A percentile compares a stretch with the other conserved stretches of the same genome.
phyloP scores from a whole-genome alignment of 2,797 vertebrate species.

The Podarcis siculus region DNA sequence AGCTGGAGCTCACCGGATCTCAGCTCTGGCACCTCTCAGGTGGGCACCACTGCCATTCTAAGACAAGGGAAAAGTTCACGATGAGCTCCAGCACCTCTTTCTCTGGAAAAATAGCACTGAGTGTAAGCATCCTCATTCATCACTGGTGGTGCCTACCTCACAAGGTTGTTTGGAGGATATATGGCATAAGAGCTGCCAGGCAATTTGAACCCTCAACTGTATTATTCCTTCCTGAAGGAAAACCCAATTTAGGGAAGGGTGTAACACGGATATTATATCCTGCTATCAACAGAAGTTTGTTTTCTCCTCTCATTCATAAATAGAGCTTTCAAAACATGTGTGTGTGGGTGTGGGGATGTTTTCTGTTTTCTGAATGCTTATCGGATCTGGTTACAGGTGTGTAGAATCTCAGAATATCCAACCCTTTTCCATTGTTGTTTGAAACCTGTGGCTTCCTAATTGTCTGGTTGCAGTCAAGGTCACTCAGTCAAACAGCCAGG shows the following conservation, averaged over 20 bases:
- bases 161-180: neutral
- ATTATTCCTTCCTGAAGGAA: neutral
- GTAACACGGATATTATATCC: neutral
- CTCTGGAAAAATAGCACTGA: neutral
- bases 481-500: neutral
- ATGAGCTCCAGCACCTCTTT: too few species aligned
- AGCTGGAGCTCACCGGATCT: too few species aligned
- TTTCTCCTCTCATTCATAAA: neutral
- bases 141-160: neutral
- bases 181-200: neutral
- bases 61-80: too few species aligned
- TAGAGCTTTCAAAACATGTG: neutral
- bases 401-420: accelerated
- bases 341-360: accelerated
- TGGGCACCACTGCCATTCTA: too few species aligned
- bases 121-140: neutral
- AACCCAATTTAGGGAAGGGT: neutral
- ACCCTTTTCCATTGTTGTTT: neutral
- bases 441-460: neutral
- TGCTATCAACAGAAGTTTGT: accelerated
- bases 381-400: accelerated
- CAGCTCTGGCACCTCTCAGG: too few species aligned
- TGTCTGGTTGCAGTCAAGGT: conserved; percentile 32
- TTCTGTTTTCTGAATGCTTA: neutral
- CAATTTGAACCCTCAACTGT: neutral